phyloP scores from a whole-genome alignment of 2,888 invertebrate species.

The Cryptops parisi region DNA sequence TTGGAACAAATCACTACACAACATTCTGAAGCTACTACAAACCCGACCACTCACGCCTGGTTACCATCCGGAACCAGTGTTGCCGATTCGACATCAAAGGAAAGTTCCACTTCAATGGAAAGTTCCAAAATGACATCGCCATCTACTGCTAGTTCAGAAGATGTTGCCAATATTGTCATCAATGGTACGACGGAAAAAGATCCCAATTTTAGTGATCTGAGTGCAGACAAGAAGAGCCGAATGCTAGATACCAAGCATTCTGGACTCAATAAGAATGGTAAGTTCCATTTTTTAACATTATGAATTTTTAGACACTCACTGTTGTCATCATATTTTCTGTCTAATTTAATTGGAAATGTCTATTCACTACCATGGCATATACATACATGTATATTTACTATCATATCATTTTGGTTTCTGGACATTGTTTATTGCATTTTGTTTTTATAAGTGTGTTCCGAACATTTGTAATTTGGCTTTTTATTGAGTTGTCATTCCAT shows the following conservation, averaged over 20 bases:
- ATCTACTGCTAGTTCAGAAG: not conserved
- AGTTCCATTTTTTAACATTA: too few relatives aligned
- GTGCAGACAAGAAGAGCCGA: not conserved
- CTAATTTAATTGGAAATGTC: too few relatives aligned
- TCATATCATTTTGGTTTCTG: too few relatives aligned
- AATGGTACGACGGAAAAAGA: not conserved
- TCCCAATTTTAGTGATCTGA: not conserved
- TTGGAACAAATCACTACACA: not conserved
- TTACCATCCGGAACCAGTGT: not conserved
- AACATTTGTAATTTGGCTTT: too few relatives aligned
- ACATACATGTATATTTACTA: too few relatives aligned
- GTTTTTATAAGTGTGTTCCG: too few relatives aligned
- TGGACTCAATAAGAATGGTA: constrained; percentile 9
- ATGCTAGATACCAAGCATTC: not conserved
- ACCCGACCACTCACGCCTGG: not conserved
- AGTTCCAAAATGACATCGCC: not conserved
- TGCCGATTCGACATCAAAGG: not conserved
- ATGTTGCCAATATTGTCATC: not conserved
- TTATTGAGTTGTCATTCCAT: too few relatives aligned
- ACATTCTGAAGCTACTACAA: not conserved
- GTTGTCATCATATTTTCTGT: too few relatives aligned
- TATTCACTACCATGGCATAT: too few relatives aligned
- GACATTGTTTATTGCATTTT: too few relatives aligned
- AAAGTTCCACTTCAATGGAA: not conserved
- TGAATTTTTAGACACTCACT: too few relatives aligned